Base-by-base conservation (phyloP, 2,797 vertebrate genomes). In the Paramormyrops hopkinsi region DNA sequence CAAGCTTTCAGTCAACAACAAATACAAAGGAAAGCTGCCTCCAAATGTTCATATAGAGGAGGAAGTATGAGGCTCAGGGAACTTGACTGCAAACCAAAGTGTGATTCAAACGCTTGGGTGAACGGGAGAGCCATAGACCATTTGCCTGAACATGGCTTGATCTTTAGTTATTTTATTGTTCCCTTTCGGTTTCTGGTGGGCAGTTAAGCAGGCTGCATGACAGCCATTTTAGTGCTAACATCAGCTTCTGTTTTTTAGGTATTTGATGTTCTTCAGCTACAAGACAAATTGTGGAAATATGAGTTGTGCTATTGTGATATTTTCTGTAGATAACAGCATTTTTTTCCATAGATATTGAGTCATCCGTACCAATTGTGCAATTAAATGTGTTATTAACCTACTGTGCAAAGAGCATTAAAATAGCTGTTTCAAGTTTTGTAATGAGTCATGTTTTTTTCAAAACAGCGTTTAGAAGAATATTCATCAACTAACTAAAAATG, bases 221-320 rank as follows among this genome's bases (percentile, higher is more conserved):
- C 95, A 94, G 94, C 93, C 95, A 51, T 93, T 94, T 96, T 95
- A 95, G 93, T 65, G 91, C 89, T 95, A 95, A 95, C 95, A 92
- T 94, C 93, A 94, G 93, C 92, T 90, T 94, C 91, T 76, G 92
- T 92, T 91, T 90, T 91, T 90, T 88, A 91, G 88, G 17, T 91
- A 90, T 91, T 89, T 88, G 88, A 91, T 90, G 90, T 92, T 92
- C 92, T 91, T 93, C 91, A 84, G 87, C 92, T 79, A n/a, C 73
- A 79, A 79, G 41, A 44, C 73, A 44, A n/a, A 85, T 62, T 88
- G 87, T 90, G 86, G 91, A 88, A 83, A 51, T 92, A 83, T 87
- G 87, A 90, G 88, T 89, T 44, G 37, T 88, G 3, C n/a, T 54
- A n/a, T 12, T 82, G 76, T 51, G 17, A 48, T 48, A 7, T 12